Evolutionary conservation across 2,113 vertebrate species (phyloP).

Genomic region (Ploceus nigricollis): DNA sequence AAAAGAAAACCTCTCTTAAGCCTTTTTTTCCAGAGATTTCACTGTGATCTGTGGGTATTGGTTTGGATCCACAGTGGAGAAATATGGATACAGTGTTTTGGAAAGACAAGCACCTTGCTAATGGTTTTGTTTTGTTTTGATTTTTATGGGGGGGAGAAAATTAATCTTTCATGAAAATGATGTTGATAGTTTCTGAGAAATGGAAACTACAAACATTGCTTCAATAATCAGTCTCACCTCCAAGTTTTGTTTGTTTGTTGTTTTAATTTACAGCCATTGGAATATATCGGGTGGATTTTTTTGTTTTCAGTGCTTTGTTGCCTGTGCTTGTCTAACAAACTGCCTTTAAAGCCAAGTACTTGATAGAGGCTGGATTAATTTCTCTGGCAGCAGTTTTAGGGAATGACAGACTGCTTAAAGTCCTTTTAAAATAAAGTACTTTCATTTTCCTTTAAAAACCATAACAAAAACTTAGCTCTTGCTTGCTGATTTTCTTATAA

Average conservation of each 20-base stretch:
- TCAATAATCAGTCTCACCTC: not conserved
- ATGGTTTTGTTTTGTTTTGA: not conserved
- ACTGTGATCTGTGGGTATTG: not conserved
- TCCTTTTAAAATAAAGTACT: not conserved
- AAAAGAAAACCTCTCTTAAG: not conserved
- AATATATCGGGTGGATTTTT: not conserved
- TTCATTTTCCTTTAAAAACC: not conserved
- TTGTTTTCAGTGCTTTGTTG: not conserved
- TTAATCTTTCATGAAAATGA: not conserved
- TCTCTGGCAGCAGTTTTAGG: not conserved
- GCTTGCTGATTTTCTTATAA: not conserved
- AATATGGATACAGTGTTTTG: not conserved
- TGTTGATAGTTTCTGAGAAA: not conserved
- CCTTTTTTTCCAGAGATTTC: not conserved
- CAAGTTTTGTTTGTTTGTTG: not conserved
- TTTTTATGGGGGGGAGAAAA: fast-evolving
- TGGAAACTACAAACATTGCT: not conserved
- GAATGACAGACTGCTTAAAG: not conserved
- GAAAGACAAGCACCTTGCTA: not conserved
- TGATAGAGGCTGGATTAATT: not conserved
- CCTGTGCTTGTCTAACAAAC: not conserved
- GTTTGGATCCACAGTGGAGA: not conserved
- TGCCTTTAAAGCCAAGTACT: not conserved
- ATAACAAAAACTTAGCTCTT: not conserved
- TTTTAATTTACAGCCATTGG: not conserved